Evolutionary conservation across 2,113 vertebrate species (phyloP), one percentile per base, ranked within the genome.

Genomic region (Emydura subglobosa): DNA sequence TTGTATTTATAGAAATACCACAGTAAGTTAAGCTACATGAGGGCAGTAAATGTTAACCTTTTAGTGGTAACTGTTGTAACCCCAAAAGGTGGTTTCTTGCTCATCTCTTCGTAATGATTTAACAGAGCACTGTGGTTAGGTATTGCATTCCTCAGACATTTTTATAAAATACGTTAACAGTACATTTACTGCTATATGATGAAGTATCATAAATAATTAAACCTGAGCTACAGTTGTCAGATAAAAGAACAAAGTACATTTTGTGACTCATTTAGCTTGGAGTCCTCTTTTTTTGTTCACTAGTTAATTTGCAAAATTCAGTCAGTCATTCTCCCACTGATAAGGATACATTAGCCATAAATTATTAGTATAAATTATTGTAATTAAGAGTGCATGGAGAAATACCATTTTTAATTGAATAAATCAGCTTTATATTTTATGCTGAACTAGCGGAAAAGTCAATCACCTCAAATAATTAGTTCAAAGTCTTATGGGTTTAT

Each of bases 361-460:
- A 24, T 51, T 47, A 54, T 44, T 14, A 19, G 17, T 22, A 50
- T 24, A 80, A 34, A 88, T 50, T 85, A 65, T 90, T 61, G 16
- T 61, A 61, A 81, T 90, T 90, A 94, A 81, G 55, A 17, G 55
- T 39, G n/a, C 21, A 86, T 49, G 93, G 87, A 91, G 78, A 90
- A 81, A 93, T 76, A 50, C 85, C 4, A 86, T 79, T 82, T 84
- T 34, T 89, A 88, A 61, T 29, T 24, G 65, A 68, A 44, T 39
- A 80, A 82, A 24, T 86, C 72, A 68, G 7, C 61, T 68, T 68
- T 68, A 68, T 21, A 68, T 68, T 68, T 68, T n/a, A 68, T 44
- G 93, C 0, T 24, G 13, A 92, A 25, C 31, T 51, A 42, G 16
- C 42, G 89, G 82, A 92, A 95, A 85, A 89, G 93, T 42, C 24